A percentile compares a stretch with the other conserved stretches of the same genome.
phyloP scores from a whole-genome alignment of 2,113 vertebrate species.

The Carettochelys insculpta region DNA sequence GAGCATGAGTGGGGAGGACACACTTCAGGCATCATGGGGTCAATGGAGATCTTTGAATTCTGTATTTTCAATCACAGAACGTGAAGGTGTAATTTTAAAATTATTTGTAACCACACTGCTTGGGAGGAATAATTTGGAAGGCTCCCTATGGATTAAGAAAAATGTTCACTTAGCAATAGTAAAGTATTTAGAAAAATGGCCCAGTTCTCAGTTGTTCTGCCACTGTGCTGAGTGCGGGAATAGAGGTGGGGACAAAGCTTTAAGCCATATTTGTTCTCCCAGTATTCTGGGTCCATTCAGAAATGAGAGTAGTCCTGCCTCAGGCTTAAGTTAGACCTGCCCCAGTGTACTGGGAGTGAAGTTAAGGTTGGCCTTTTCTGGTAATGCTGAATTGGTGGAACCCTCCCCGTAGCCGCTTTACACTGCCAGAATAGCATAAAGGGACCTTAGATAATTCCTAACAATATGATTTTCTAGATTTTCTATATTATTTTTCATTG shows the following conservation, averaged over 20 bases:
- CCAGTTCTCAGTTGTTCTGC: neutral
- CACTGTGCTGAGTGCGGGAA: neutral
- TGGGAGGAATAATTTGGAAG: neutral
- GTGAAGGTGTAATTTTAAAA: neutral
- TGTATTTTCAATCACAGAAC: neutral
- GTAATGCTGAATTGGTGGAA: neutral
- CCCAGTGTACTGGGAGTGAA: neutral
- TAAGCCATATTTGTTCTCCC: rapidly evolving
- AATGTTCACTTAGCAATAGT: neutral
- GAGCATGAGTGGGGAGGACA: neutral
- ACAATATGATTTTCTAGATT: slow-evolving; percentile 45
- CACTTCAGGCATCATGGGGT: neutral
- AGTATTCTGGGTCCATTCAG: neutral
- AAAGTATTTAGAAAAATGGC: neutral
- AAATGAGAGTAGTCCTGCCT: neutral
- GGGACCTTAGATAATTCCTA: neutral
- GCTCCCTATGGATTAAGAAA: neutral
- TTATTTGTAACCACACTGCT: neutral
- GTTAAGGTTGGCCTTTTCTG: neutral
- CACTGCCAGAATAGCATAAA: neutral
- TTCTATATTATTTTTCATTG: neutral
- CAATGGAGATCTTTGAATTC: neutral
- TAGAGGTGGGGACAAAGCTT: neutral
- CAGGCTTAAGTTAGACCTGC: neutral
- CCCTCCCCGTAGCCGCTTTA: neutral